These are phyloP conservation scores for Synanthedon andrenaeformis DNA, from an alignment of 2,888 invertebrate genomes.

Conservation along the genomic window DNA sequence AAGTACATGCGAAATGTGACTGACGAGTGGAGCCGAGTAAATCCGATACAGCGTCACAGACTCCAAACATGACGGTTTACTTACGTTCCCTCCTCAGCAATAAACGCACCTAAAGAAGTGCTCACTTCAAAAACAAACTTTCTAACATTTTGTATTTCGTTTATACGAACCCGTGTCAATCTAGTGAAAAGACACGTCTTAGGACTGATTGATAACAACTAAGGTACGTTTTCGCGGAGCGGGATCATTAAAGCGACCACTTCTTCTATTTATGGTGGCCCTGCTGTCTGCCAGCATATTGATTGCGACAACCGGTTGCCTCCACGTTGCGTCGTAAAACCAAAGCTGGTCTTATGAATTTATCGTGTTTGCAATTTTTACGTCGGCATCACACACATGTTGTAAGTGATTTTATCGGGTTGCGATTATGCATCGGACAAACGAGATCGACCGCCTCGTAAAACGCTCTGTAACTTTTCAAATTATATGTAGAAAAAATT, in stretches of 20 bases:
- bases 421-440: not conserved
- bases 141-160: not conserved
- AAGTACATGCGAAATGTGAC: no score
- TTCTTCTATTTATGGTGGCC: slow-evolving; percentile 57
- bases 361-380: slow-evolving; percentile 36
- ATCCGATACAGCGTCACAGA: no score
- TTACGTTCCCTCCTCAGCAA: no score
- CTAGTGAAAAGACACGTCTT: not conserved
- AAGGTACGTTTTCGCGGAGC: slow-evolving; percentile 40
- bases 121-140: no score
- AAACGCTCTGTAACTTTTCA: not conserved
- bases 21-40: no score
- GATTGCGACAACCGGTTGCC: slow-evolving; percentile 43
- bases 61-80: no score
- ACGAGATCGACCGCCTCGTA: not conserved
- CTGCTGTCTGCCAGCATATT: slow-evolving; percentile 50
- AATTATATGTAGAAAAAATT: not conserved
- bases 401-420: slow-evolving; percentile 4
- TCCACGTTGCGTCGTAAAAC: slow-evolving; percentile 2
- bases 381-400: slow-evolving; percentile 14
- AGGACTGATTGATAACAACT: slow-evolving; percentile 45
- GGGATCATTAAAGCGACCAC: slow-evolving; percentile 46
- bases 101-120: no score
- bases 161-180: not conserved
- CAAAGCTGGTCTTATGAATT: slow-evolving; percentile 21